Percentiles rank a stretch among this genome's conserved stretches.
These are phyloP conservation scores for Brachionus manjavacas DNA, from an alignment of 1,140 invertebrate genomes.

Conservation along the genomic window DNA sequence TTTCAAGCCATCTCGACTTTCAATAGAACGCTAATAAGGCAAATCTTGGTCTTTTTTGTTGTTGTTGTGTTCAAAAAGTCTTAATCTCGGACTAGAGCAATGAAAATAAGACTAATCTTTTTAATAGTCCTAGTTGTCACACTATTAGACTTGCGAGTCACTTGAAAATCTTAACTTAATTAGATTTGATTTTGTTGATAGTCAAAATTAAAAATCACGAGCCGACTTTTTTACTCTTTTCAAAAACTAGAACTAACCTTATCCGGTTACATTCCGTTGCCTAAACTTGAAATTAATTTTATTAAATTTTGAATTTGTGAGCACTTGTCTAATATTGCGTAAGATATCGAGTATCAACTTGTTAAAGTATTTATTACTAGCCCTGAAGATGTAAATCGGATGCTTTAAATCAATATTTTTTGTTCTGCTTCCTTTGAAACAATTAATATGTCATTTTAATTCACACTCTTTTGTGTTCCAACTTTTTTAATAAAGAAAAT, in stretches of 20 bases:
- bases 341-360: not conserved
- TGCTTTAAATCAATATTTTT: not conserved
- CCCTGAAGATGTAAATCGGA: not conserved
- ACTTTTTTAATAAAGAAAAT: not conserved
- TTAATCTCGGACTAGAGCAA: not conserved
- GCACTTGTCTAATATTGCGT: not conserved
- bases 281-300: not conserved
- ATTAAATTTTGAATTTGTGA: not conserved
- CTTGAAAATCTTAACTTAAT: not conserved
- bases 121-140: slow-evolving; percentile 30
- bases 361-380: not conserved
- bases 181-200: not conserved
- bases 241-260: not conserved
- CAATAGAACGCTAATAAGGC: slow-evolving; percentile 12
- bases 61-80: not conserved
- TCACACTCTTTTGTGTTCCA: too few relatives aligned
- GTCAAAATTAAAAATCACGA: not conserved
- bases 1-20: not conserved
- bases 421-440: not conserved
- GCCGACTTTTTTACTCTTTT: not conserved
- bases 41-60: not conserved
- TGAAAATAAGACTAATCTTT: not conserved
- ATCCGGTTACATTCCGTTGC: not conserved
- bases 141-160: slow-evolving; percentile 24
- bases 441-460: too few relatives aligned